Evolutionary conservation across 1,140 invertebrate species (phyloP), one percentile per base, ranked within the genome.

Genomic region (Caenorhabditis inopinata): DNA sequence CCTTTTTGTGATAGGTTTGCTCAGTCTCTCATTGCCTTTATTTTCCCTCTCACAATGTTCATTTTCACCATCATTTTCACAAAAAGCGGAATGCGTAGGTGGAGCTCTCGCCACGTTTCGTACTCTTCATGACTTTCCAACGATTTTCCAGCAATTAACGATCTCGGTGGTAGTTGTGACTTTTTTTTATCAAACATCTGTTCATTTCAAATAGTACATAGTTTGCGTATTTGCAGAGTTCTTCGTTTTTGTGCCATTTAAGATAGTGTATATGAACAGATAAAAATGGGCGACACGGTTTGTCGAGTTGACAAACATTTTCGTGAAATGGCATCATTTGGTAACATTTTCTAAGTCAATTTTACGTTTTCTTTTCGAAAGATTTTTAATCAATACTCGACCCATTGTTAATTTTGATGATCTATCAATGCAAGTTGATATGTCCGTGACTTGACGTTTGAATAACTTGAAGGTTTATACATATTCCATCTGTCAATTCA

Each of bases 1-100:
- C 58, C 58, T 68, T 68, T 68, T 68, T 38, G 32, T 68, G 58
- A 27, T 68, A 68, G 58, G 32, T 42, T 38, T 68, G 58, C 58
- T 68, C 58, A 6, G 25, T n/a, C 32, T 68, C 58, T 68, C 58
- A 38, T 23, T 68, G 9, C 23, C 18, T 32, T 32, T n/a, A 38
- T 32, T 68, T 38, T 68, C 58, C 58, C 58, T 38, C 32, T 68
- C 25, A 3, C 58, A 38, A n/a, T 38, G 38, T 18, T 42, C 32
- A 11, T 16, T 11, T 25, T 3, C 18, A 9, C 51, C 11, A 6
- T 68, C 58, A 68, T 21, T 32, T 29, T 16, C 58, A 38, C n/a
- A 29, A n/a, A 58, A 21, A 21, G 49, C 51, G 2, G 23, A 29
- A 58, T 58, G 23, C 27, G 51, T 58, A 29, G 51, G 51, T 7